Evolutionary conservation across 2,888 invertebrate genomes (phyloP), one percentile per base, ranked within the genome.

Genomic region (Lissocephala sabroskyi): DNA sequence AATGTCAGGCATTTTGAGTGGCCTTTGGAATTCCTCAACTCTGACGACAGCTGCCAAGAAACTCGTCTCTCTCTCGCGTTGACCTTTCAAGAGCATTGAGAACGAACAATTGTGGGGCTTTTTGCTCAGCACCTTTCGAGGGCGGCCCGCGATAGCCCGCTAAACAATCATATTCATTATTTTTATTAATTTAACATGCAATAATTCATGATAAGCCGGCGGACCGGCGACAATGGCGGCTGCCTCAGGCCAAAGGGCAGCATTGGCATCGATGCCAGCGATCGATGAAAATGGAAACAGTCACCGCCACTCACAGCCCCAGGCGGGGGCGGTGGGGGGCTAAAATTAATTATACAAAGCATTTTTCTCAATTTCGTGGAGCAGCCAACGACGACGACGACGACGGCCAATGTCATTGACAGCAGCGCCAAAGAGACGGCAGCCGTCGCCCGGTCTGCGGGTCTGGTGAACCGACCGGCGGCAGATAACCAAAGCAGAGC

Each of bases 121-220:
- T n/a, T n/a, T n/a, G n/a, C n/a, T n/a, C n/a, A n/a, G n/a, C n/a
- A n/a, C n/a, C n/a, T n/a, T n/a, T n/a, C n/a, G n/a, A n/a, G n/a
- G n/a, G n/a, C n/a, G n/a, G n/a, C n/a, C n/a, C n/a, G n/a, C n/a
- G n/a, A n/a, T n/a, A n/a, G 43, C 41, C 40, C 49, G 52, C 61
- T 49, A 54, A 64, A 58, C 73, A 75, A 73, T 64, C 49, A 66
- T 62, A 60, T 62, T 53, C 66, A 76, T 73, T 76, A 66, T 68
- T 58, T 60, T 73, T 60, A 73, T 76, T 71, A 71, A 71, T 68
- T 71, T 68, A 66, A 64, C 75, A 66, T 56, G 64, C 59, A 53
- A 66, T 68, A 54, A 56, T 53, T 66, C 50, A 46, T 53, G 71
- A 65, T 67, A 63, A 62, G 56, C 44, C 36, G 17, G 9, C 17